Percentiles rank a stretch among this genome's conserved stretches.
Evolutionary conservation across 2,113 vertebrate genomes (phyloP).

Genomic region (Cynoglossus semilaevis): DNA sequence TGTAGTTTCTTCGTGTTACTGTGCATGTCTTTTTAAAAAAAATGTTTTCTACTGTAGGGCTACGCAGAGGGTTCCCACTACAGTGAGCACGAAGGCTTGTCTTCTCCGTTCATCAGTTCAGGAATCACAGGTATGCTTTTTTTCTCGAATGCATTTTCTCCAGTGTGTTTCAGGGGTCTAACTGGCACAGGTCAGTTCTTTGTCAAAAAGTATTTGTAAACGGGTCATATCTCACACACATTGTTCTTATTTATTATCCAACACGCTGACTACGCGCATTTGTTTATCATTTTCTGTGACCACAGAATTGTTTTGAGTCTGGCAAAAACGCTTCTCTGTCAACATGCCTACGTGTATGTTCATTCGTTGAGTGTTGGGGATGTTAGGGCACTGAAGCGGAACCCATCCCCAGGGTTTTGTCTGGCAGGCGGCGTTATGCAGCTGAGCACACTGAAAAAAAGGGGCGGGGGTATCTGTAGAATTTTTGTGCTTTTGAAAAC

Average conservation of each 20-base stretch:
- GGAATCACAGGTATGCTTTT: constrained; percentile 85
- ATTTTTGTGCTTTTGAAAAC: constrained; percentile 57
- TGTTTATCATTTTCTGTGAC: constrained; percentile 39
- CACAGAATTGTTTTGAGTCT: constrained; percentile 49
- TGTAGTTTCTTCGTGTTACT: not conserved
- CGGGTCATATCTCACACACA: no score
- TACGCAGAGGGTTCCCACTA: constrained; percentile 89
- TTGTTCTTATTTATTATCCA: no score
- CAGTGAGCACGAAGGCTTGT: constrained; percentile 83
- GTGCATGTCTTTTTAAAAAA: not conserved
- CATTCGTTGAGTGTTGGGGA: constrained; percentile 55
- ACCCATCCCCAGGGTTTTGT: constrained; percentile 69
- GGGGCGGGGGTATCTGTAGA: constrained; percentile 57
- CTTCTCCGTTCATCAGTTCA: constrained; percentile 88
- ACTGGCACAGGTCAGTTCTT: no score
- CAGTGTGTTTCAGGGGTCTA: not conserved
- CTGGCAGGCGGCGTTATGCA: constrained; percentile 69
- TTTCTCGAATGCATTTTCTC: not conserved
- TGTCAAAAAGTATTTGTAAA: no score
- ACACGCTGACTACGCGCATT: constrained; percentile 13
- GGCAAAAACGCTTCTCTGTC: constrained; percentile 38
- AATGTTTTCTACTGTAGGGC: constrained; percentile 74
- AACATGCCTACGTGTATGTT: constrained; percentile 36
- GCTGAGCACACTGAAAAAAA: constrained; percentile 61
- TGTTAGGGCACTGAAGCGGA: constrained; percentile 67